Evolutionary conservation across 2,888 invertebrate species (phyloP).

Genomic region (Torymus tubicola): DNA sequence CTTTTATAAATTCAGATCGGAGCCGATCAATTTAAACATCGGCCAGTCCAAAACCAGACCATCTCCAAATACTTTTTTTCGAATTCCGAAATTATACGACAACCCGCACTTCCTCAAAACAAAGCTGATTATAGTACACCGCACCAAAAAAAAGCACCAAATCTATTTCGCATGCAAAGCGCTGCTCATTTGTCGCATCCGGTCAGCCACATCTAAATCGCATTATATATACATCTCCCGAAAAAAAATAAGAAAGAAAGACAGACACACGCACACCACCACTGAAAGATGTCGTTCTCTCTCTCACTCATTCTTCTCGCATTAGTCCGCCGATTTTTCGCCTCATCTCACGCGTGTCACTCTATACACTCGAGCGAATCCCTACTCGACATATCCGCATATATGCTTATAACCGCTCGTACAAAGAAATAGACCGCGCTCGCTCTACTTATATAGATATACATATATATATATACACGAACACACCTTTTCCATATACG

Average conservation of each 20-base stretch:
- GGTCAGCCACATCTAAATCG: background rate
- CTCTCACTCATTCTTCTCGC: background rate
- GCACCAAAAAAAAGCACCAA: no score
- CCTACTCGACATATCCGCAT: no score
- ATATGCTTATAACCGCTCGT: conserved; percentile 43
- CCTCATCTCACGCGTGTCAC: conserved; percentile 65
- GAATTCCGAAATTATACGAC: no score
- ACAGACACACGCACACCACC: no score
- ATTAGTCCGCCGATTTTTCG: conserved; percentile 64
- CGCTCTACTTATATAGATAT: conserved; percentile 62
- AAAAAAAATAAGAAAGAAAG: background rate
- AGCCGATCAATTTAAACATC: no score
- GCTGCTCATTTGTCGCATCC: conserved; percentile 21
- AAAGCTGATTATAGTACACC: no score
- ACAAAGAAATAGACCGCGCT: conserved; percentile 64
- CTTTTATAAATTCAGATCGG: no score
- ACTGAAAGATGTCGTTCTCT: background rate
- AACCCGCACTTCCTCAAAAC: no score
- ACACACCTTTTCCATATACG: conserved; percentile 62
- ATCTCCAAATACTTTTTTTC: no score
- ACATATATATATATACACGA: conserved; percentile 40
- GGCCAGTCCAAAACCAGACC: no score
- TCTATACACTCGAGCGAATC: conserved; percentile 20
- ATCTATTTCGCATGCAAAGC: background rate
- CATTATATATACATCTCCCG: no score